phyloP scores from a whole-genome alignment of 2,888 invertebrate genomes.

The Lasioglossum vierecki region DNA sequence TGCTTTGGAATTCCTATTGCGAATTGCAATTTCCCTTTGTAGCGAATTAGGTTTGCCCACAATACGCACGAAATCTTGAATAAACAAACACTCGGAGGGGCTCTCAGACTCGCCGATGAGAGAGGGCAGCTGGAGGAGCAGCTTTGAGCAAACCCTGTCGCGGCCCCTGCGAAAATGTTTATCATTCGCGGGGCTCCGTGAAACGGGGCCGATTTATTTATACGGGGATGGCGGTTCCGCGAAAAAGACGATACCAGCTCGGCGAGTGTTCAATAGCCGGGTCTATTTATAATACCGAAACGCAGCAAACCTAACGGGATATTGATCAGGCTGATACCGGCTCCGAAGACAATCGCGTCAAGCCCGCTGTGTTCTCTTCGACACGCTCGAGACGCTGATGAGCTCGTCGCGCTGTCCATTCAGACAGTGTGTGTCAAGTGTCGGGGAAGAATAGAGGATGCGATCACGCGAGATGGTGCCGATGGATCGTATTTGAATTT shows the following conservation, averaged over 20 bases:
- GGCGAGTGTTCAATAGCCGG: background rate
- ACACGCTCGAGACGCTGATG: background rate
- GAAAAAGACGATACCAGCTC: background rate
- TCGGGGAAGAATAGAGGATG: background rate
- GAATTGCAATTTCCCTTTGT: background rate
- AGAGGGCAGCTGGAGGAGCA: background rate
- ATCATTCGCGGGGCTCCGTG: background rate
- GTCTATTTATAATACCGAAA: constrained; percentile 2
- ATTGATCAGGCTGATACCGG: background rate
- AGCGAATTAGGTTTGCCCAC: background rate
- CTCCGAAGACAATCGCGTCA: background rate
- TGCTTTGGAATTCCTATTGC: background rate
- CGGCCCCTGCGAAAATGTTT: constrained; percentile 10
- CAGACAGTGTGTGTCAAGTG: constrained; percentile 4
- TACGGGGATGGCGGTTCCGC: background rate
- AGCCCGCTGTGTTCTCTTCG: background rate
- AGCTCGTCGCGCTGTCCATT: background rate
- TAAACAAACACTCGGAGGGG: background rate
- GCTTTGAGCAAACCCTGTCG: background rate
- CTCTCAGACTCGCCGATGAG: background rate
- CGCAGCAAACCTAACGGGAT: background rate
- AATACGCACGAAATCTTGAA: background rate
- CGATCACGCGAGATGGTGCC: background rate
- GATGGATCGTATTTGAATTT: background rate
- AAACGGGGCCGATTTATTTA: constrained; percentile 2